Evolutionary conservation across 53 echinoderm and acorn worm species (phyloP).

Genomic region (Crossaster papposus): DNA sequence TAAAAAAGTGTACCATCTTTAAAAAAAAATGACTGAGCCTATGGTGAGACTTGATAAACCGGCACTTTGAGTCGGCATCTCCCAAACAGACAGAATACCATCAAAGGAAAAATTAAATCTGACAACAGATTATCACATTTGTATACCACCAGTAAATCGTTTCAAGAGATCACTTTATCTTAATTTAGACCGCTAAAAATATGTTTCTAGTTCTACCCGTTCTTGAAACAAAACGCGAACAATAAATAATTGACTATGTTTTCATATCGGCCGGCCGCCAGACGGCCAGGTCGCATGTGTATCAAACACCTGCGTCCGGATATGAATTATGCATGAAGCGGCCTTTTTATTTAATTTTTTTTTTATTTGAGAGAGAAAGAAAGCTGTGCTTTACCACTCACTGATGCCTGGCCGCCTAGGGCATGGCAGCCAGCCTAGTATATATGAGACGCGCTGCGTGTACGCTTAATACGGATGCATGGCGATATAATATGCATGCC

Average conservation of each 20-base stretch:
- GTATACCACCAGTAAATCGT: neutral
- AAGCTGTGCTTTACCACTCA: slow-evolving; percentile 53
- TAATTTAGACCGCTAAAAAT: slow-evolving; percentile 3
- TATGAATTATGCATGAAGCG: slow-evolving; percentile 62
- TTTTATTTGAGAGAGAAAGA: neutral
- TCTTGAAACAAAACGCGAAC: slow-evolving; percentile 41
- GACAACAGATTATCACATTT: neutral
- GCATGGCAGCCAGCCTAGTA: slow-evolving; percentile 12
- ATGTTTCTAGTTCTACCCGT: neutral
- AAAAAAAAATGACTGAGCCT: slow-evolving; percentile 16
- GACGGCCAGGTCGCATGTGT: slow-evolving; percentile 42
- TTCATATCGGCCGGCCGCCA: slow-evolving; percentile 24
- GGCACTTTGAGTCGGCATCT: slow-evolving; percentile 10
- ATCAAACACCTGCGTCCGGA: slow-evolving; percentile 57
- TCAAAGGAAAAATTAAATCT: neutral
- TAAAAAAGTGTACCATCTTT: neutral
- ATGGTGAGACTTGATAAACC: neutral
- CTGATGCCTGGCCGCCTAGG: slow-evolving; percentile 43
- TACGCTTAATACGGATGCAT: neutral
- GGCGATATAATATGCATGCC: neutral
- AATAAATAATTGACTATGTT: slow-evolving; percentile 49
- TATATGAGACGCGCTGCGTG: slow-evolving; percentile 14
- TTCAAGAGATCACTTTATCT: slow-evolving; percentile 5
- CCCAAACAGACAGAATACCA: neutral
- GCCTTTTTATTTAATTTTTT: slow-evolving; percentile 32